A percentile compares a stretch with the other conserved stretches of the same genome.
phyloP scores from a whole-genome alignment of 2,888 invertebrate species.

The Drosophila barbarae region DNA sequence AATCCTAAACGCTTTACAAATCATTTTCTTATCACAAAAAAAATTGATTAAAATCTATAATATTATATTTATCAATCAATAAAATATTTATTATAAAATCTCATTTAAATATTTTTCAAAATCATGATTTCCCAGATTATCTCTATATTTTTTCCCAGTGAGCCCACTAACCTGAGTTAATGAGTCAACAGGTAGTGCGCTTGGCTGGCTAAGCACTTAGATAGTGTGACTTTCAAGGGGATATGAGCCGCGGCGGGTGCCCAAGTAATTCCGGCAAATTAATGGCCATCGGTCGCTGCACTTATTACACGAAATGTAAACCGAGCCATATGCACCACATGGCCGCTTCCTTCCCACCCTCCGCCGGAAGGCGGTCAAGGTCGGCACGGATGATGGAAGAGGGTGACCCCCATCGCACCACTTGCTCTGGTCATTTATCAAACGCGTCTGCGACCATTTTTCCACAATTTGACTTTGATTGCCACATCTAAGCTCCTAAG shows the following conservation, averaged over 20 bases:
- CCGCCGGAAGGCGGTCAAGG: constrained; percentile 62
- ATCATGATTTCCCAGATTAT: neutral
- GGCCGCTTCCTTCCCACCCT: constrained; percentile 12
- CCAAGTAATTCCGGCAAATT: constrained; percentile 32
- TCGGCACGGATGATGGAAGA: constrained; percentile 25
- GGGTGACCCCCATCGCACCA: constrained; percentile 18
- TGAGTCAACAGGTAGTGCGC: constrained; percentile 72
- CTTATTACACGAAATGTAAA: constrained; percentile 58
- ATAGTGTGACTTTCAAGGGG: constrained; percentile 25
- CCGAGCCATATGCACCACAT: constrained; percentile 26
- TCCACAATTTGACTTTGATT: constrained; percentile 54
- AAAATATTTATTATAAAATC: too few relatives aligned
- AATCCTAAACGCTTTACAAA: too few relatives aligned
- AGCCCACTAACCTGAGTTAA: constrained; percentile 39
- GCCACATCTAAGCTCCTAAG: constrained; percentile 42
- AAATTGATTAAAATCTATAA: too few relatives aligned
- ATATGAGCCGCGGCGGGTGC: constrained; percentile 7
- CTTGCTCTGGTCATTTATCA: constrained; percentile 60
- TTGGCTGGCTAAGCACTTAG: constrained; percentile 60
- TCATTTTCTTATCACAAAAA: too few relatives aligned
- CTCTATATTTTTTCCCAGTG: neutral
- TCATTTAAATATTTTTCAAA: neutral
- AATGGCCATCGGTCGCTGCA: constrained; percentile 48
- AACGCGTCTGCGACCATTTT: constrained; percentile 53
- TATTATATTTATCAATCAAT: too few relatives aligned